Evolutionary conservation across 2,113 vertebrate species (phyloP).

Genomic region (Ploceus nigricollis): DNA sequence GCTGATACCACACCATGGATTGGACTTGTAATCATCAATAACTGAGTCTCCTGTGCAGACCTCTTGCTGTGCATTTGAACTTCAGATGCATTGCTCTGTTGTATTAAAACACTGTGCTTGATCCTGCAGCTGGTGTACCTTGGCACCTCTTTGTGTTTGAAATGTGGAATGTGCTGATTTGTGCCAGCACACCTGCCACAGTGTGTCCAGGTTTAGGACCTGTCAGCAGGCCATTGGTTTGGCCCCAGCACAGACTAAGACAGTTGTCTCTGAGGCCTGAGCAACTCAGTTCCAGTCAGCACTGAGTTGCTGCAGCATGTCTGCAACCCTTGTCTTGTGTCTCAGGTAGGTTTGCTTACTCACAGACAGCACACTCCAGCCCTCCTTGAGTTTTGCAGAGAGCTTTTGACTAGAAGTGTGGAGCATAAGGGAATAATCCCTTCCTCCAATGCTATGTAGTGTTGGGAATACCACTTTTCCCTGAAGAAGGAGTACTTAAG

Average conservation of each 20-base stretch:
- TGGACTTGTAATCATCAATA: not conserved
- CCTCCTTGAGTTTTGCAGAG: not conserved
- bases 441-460: not conserved
- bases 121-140: not conserved
- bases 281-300: not conserved
- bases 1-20: not conserved
- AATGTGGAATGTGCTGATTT: not conserved
- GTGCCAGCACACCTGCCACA: not conserved
- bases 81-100: not conserved
- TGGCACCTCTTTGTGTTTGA: not conserved
- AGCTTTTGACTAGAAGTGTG: not conserved
- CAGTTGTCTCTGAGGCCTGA: not conserved
- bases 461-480: not conserved
- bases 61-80: not conserved
- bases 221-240: not conserved
- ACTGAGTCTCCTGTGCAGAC: not conserved
- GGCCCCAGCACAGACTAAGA: not conserved
- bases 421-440: not conserved
- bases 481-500: not conserved
- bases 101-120: not conserved
- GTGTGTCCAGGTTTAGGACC: not conserved
- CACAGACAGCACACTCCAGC: not conserved
- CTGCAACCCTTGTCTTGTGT: not conserved
- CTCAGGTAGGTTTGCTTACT: not conserved
- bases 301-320: fast-evolving